Percentiles rank a stretch among this genome's conserved stretches.
These are phyloP conservation scores for Protophormia terraenovae DNA, from an alignment of 2,888 invertebrate genomes.

Conservation along the genomic window DNA sequence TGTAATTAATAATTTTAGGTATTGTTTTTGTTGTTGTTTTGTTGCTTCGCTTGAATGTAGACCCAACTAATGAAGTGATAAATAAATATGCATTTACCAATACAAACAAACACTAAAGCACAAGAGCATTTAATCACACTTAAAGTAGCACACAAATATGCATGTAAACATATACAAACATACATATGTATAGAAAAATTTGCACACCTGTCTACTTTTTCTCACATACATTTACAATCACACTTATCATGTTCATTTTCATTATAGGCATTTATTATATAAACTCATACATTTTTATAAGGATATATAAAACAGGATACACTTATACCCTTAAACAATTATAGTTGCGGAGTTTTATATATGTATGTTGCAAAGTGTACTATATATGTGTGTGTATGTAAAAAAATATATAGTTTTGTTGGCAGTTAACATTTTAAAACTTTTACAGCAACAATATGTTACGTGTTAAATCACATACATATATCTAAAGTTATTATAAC, in stretches of 20 bases:
- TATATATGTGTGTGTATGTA: background rate
- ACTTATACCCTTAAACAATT: background rate
- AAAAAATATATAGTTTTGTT: background rate
- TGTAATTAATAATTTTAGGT: constrained; percentile 62
- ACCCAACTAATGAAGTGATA: constrained; percentile 53
- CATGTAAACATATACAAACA: no score
- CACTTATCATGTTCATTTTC: no score
- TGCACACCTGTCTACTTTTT: background rate
- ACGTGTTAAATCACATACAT: constrained; percentile 51
- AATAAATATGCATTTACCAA: constrained; percentile 44
- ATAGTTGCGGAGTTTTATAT: no score
- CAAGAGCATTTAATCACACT: constrained; percentile 25
- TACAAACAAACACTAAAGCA: background rate
- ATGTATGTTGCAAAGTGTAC: no score
- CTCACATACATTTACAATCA: background rate
- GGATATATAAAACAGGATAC: constrained; percentile 1
- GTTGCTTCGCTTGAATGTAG: background rate
- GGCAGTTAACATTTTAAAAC: constrained; percentile 51
- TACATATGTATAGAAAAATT: no score
- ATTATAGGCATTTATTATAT: no score
- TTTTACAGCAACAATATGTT: constrained; percentile 48
- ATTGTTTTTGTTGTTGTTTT: background rate
- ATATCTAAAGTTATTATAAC: background rate
- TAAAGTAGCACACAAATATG: background rate
- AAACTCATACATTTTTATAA: background rate